Evolutionary conservation across 2,888 invertebrate genomes (phyloP), one percentile per base, ranked within the genome.

Genomic region (Beris chalybata): DNA sequence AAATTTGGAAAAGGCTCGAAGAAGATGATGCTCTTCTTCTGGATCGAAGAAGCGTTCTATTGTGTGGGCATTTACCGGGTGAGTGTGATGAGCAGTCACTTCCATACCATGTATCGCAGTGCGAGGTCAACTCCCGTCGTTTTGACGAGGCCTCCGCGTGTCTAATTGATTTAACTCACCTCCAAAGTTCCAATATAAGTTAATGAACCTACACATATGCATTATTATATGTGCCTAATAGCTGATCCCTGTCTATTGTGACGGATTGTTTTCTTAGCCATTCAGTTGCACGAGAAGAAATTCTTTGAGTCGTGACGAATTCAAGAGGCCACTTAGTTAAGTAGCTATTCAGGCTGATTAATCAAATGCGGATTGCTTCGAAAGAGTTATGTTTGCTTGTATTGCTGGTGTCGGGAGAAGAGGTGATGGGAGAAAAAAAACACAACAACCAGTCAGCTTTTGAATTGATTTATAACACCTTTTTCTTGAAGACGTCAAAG

Each of bases 111-210:
- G 30, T 7, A 30, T n/a, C 55, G 7, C 12, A 32, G 12, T n/a
- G 31, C 12, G 58, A 58, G 58, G 15, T 56, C 44, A 29, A 30
- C 47, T 47, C 58, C 58, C 38, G 58, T 58, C 53, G 47, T 54
- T 67, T 64, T 58, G 64, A 64, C 57, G 63, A 58, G 50, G 38
- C 13, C 57, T 48, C 61, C 32, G 45, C 54, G 53, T 58, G 48
- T 54, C 50, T 63, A 67, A 67, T 67, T 67, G 67, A 67, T 67
- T 67, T 57, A 52, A 44, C 15, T 64, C 67, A 64, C 53, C 57
- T 56, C 30, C 50, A 64, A 22, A 57, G 54, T 31, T 57, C n/a
- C 22, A 22, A 47, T 31, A 22, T 31, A 22, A 64, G 53, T 58
- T 64, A 67, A 67, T 67, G 67, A 67, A 67, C 67, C 58, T 22